Evolutionary conservation across 2,797 vertebrate genomes (phyloP), one percentile per base, ranked within the genome.

Genomic region (Sebastes reedi): DNA sequence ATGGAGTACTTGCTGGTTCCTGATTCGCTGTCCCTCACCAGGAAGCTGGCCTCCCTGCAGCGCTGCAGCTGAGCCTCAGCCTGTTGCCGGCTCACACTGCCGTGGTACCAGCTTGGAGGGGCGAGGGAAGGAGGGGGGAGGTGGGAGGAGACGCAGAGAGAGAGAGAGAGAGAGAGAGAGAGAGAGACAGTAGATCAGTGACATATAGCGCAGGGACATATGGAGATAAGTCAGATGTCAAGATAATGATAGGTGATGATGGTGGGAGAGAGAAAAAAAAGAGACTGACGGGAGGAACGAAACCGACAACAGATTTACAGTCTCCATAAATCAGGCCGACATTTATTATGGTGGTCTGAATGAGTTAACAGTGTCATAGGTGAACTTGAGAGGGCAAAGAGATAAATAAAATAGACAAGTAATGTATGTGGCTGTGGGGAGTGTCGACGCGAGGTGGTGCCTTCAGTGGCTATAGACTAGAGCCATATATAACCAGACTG

Each of bases 1-100:
- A 99, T 99, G 94, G 98, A 99, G 92, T 98, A 99, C 84, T 97
- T 97, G 95, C 98, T 98, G 92, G 95, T 97, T 72, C 97, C 97
- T 1, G 96, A 98, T 94, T 99, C 98, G 32, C 97, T 99, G 93
- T 97, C 97, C 79, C 98, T 96, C 92, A 99, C 97, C 89, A 99
- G 95, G 94, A 98, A 99, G 29, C 97, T 98, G 46, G 98, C 97
- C 79, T 99, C 98, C 77, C 91, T 96, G 93, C 97, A 98, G 68
- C 96, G 91, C 88, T 98, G 98, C 73, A 99, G 95, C 83, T 96
- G 97, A 93, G 94, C 96, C 94, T 99, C 98, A 0, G 98, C 98
- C 93, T 99, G 97, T 1, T 97, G 97, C 6, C 97, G 96, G 2
- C 96, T 97, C 90, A 99, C 97, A 75, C 96, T 93, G 50, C 98